Evolutionary conservation across 2,113 vertebrate species (phyloP).

Genomic region (Chelonoidis abingdonii): DNA sequence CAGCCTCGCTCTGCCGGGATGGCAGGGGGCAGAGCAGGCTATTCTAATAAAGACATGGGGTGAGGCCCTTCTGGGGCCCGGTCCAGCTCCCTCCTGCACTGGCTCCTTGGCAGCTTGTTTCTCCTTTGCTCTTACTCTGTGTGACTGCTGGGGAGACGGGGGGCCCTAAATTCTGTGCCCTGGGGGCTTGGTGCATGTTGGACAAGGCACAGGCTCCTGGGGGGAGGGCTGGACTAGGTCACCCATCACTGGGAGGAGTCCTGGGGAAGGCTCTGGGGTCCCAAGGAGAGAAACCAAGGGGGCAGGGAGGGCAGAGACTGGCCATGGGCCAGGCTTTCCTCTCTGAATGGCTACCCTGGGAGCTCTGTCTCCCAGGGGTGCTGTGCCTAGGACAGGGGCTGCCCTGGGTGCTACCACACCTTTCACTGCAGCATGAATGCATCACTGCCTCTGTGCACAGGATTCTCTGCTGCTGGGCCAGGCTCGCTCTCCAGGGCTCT

Average conservation of each 20-base stretch:
- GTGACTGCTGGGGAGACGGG: background rate
- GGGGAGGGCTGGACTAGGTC: background rate
- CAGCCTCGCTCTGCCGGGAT: background rate
- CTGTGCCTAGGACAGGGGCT: background rate
- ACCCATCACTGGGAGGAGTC: background rate
- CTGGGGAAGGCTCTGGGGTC: background rate
- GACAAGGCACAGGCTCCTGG: background rate
- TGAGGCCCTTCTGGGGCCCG: background rate
- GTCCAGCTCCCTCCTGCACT: background rate
- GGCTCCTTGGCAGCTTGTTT: background rate
- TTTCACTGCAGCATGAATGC: too few relatives aligned
- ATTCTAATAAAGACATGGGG: background rate
- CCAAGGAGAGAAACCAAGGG: too few relatives aligned
- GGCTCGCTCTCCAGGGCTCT: rapidly evolving
- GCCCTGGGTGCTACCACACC: background rate
- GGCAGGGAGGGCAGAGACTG: background rate
- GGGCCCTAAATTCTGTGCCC: background rate
- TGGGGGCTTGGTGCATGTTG: background rate
- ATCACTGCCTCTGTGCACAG: background rate
- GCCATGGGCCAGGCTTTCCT: background rate
- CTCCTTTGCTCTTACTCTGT: background rate
- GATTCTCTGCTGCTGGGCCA: too few relatives aligned
- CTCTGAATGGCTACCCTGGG: background rate
- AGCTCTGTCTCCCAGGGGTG: background rate
- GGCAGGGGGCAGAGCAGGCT: background rate